Conservation (phyloP, 2,113 vertebrate genomes). For the Raja brachyura region DNA sequence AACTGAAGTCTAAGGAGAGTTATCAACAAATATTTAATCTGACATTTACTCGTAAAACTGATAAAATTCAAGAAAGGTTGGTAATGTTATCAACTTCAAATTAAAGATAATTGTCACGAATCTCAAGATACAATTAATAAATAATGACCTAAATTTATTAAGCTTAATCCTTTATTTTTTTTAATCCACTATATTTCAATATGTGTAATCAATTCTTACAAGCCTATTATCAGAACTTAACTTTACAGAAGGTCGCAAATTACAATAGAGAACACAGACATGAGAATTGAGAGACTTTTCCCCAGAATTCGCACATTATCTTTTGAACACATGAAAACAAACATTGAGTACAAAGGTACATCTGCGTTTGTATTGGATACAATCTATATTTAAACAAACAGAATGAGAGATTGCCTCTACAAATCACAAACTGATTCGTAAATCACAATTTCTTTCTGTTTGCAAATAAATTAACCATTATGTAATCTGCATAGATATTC, state of each 20-base stretch:
- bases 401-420: background rate
- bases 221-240: background rate
- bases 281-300: no score
- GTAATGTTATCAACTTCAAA: background rate
- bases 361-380: background rate
- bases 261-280: background rate
- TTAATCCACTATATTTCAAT: no score
- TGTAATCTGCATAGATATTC: background rate
- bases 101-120: background rate
- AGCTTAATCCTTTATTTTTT: no score
- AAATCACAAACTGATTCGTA: background rate
- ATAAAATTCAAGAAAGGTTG: background rate
- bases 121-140: background rate
- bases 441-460: background rate
- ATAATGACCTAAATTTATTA: background rate
- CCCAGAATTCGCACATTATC: no score
- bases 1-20: background rate
- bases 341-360: no score
- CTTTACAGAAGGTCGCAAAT: background rate
- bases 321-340: no score
- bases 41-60: background rate
- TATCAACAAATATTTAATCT: background rate
- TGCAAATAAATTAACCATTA: background rate
- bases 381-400: background rate
- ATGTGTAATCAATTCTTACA: background rate